Base-by-base conservation (phyloP, 2,888 invertebrate genomes). In the Drymonia ruficornis region DNA sequence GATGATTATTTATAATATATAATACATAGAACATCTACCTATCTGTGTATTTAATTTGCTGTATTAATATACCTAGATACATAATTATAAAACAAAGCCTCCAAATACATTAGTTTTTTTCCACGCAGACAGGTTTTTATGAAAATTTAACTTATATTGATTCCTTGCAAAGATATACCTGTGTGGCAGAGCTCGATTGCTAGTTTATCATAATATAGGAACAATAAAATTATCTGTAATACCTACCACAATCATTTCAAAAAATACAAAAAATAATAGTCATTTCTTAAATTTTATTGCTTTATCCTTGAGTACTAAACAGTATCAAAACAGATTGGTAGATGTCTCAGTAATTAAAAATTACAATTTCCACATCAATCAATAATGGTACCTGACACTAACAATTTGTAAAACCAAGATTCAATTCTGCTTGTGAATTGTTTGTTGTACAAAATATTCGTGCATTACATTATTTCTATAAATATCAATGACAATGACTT, bases 401-500 rank as follows among this genome's bases (percentile, higher is more conserved):
- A 59, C 42, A 31, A 3, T 2, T 31, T 31, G 7, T 31, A 31
- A 31, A 11, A 31, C 11, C 1, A 31, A 12, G 31, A 31, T 31
- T 11, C n/a, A n/a, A n/a, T n/a, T n/a, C n/a, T n/a, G n/a, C n/a
- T n/a, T n/a, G n/a, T n/a, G n/a, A n/a, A n/a, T n/a, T n/a, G n/a
- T n/a, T n/a, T n/a, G n/a, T n/a, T n/a, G n/a, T n/a, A n/a, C n/a
- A n/a, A n/a, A n/a, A n/a, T n/a, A n/a, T n/a, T 9, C 7, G 1
- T 23, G 23, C 3, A 2, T 23, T 23, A 6, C 4, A 23, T 7
- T 4, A 40, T 1, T 40, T 40, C 9, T 16, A 23, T 44, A 28
- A 40, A 49, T 58, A 64, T 60, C 69, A 63, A 56, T 66, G 89
- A 91, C 91, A 91, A 91, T 91, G 91, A 90, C 91, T 84, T 81